phyloP scores from a whole-genome alignment of 1,140 invertebrate genomes.

The Drosophila subpulchrella region DNA sequence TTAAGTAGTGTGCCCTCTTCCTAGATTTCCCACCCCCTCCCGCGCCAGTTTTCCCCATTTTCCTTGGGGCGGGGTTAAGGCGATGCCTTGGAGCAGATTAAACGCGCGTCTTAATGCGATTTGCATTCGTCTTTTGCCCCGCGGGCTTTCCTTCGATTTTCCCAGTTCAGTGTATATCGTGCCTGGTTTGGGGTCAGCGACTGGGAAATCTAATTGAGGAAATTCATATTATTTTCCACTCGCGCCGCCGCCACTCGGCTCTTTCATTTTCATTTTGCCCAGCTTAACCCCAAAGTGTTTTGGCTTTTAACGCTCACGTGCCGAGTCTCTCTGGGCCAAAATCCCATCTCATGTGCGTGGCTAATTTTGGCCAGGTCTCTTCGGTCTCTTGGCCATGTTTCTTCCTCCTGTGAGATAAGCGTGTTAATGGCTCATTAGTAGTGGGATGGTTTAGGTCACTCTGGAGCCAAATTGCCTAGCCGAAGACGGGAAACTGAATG shows the following conservation, averaged over 20 bases:
- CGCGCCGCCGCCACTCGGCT: constrained; percentile 33
- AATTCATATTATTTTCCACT: constrained; percentile 64
- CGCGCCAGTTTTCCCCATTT: constrained; percentile 6
- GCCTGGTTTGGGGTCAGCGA: constrained; percentile 35
- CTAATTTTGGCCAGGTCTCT: constrained; percentile 39
- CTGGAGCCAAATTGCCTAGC: constrained; percentile 49
- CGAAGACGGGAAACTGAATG: constrained; percentile 12
- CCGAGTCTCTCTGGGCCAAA: constrained; percentile 34
- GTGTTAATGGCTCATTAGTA: constrained; percentile 74
- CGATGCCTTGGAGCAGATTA: constrained; percentile 65
- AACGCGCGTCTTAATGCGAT: constrained; percentile 69
- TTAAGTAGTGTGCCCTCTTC: constrained; percentile 27
- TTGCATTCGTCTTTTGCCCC: constrained; percentile 55
- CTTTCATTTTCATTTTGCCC: constrained; percentile 43
- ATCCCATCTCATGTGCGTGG: constrained; percentile 57
- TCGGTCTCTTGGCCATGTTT: constrained; percentile 16
- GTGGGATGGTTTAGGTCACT: constrained; percentile 32
- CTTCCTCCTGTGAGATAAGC: constrained; percentile 52
- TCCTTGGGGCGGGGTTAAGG: constrained; percentile 43
- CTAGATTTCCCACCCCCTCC: constrained; percentile 20
- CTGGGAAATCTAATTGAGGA: constrained; percentile 69
- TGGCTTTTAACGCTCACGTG: constrained; percentile 40
- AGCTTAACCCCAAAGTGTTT: constrained; percentile 39
- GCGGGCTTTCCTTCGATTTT: constrained; percentile 9
- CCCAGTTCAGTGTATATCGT: constrained; percentile 9